Percentiles rank a stretch among this genome's conserved stretches.
Conservation (phyloP, 1,140 invertebrate genomes). For the Ectropis grisescens region DNA sequence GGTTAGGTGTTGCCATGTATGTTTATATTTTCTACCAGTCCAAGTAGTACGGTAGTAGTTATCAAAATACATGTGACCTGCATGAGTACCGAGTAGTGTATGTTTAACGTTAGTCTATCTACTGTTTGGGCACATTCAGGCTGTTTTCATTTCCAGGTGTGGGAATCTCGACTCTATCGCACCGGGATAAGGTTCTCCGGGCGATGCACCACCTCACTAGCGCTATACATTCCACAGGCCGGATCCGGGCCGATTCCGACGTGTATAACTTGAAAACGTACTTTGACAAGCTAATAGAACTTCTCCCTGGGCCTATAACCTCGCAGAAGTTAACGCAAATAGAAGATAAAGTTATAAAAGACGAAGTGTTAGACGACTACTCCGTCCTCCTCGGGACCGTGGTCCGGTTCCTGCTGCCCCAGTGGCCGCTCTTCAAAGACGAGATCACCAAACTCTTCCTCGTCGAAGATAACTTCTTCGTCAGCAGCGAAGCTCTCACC, state of each 20-base stretch:
- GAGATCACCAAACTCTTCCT: conserved; percentile 63
- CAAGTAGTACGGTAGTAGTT: no score
- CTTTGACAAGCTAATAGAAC: no score
- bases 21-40: no score
- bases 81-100: no score
- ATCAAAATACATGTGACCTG: conserved; percentile 18
- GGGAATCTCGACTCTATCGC: conserved; percentile 4
- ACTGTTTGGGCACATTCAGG: conserved; percentile 56
- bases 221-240: no score
- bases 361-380: conserved; percentile 17
- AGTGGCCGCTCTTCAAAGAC: conserved; percentile 34
- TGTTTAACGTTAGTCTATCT: no score
- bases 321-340: conserved; percentile 69
- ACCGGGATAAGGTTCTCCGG: conserved; percentile 1
- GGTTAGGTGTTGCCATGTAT: no score
- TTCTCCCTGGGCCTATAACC: conserved; percentile 75
- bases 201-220: no score
- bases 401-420: conserved; percentile 16
- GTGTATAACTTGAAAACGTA: no score
- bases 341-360: conserved; percentile 21
- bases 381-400: conserved; percentile 15
- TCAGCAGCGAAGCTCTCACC: conserved; percentile 66
- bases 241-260: conserved; percentile 56
- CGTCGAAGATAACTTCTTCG: conserved; percentile 66
- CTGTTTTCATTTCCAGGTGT: conserved; percentile 41